phyloP scores from a whole-genome alignment of 2,888 invertebrate genomes.

The Digitonthophagus gazella region DNA sequence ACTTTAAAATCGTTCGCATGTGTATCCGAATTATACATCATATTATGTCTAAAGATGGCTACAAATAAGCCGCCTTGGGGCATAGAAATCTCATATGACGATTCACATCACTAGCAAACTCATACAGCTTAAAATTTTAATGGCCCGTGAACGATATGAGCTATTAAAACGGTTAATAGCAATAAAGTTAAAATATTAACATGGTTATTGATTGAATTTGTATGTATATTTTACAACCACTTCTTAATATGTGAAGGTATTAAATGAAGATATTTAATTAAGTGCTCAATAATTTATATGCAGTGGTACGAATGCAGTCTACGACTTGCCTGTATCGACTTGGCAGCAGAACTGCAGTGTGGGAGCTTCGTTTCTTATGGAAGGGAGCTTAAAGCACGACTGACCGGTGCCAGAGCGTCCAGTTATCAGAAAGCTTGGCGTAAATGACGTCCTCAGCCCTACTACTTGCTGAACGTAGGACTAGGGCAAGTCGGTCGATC shows the following conservation, averaged over 20 bases:
- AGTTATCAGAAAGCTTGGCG: not conserved
- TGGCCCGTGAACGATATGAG: too few relatives aligned
- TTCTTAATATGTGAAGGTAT: not conserved
- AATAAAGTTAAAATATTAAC: too few relatives aligned
- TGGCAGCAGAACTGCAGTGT: not conserved
- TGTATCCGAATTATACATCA: slow-evolving; percentile 34
- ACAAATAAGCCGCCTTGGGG: not conserved
- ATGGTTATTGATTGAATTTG: not conserved
- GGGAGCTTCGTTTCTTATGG: not conserved
- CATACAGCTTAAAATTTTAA: too few relatives aligned
- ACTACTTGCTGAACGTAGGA: not conserved
- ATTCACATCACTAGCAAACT: not conserved
- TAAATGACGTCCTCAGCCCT: not conserved
- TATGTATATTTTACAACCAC: not conserved
- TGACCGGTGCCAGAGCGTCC: not conserved
- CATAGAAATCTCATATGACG: not conserved
- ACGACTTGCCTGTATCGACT: not conserved
- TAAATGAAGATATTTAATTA: not conserved
- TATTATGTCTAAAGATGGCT: slow-evolving; percentile 19
- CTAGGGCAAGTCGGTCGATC: not conserved
- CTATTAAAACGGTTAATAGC: too few relatives aligned
- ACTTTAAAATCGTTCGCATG: slow-evolving; percentile 38
- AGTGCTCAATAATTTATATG: not conserved
- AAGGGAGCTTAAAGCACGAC: not conserved
- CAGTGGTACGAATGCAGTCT: not conserved